phyloP scores from a whole-genome alignment of 2,888 invertebrate genomes.

The Perizoma flavofasciatum region DNA sequence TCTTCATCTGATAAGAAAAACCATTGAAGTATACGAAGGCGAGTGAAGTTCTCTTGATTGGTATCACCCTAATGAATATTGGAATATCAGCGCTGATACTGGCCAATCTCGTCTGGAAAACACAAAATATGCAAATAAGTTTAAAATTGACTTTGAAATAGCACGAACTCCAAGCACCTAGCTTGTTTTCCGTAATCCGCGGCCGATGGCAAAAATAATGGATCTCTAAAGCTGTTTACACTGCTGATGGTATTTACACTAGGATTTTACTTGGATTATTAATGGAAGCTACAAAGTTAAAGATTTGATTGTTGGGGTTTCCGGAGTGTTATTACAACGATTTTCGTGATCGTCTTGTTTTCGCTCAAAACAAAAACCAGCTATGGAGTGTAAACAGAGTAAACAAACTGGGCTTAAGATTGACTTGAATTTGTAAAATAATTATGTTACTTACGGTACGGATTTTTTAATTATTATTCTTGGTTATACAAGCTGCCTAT shows the following conservation, averaged over 20 bases:
- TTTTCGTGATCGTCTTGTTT: slow-evolving; percentile 23
- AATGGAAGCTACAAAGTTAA: slow-evolving; percentile 23
- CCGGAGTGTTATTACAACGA: slow-evolving; percentile 20
- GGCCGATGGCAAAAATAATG: slow-evolving; percentile 33
- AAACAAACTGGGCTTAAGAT: slow-evolving; percentile 19
- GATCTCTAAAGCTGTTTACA: slow-evolving; percentile 27
- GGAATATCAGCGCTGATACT: slow-evolving; percentile 46
- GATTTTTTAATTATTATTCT: too few relatives aligned
- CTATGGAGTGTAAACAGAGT: slow-evolving; percentile 24
- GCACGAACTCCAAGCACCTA: slow-evolving; percentile 42
- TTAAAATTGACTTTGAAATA: slow-evolving; percentile 65
- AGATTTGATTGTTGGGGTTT: slow-evolving; percentile 21
- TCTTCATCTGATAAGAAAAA: slow-evolving; percentile 15
- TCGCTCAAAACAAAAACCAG: slow-evolving; percentile 24
- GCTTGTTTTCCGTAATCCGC: slow-evolving; percentile 37
- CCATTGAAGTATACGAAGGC: slow-evolving; percentile 17
- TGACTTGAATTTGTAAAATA: slow-evolving; percentile 9
- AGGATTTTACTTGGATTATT: slow-evolving; percentile 29
- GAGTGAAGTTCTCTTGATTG: slow-evolving; percentile 38
- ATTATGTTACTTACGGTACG: too few relatives aligned
- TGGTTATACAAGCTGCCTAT: neutral
- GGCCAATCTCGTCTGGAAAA: slow-evolving; percentile 52
- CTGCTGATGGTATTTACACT: slow-evolving; percentile 32
- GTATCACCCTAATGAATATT: slow-evolving; percentile 49
- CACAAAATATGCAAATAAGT: slow-evolving; percentile 70